Evolutionary conservation across 1,140 invertebrate species (phyloP).

Genomic region (Drosophila arizonae): DNA sequence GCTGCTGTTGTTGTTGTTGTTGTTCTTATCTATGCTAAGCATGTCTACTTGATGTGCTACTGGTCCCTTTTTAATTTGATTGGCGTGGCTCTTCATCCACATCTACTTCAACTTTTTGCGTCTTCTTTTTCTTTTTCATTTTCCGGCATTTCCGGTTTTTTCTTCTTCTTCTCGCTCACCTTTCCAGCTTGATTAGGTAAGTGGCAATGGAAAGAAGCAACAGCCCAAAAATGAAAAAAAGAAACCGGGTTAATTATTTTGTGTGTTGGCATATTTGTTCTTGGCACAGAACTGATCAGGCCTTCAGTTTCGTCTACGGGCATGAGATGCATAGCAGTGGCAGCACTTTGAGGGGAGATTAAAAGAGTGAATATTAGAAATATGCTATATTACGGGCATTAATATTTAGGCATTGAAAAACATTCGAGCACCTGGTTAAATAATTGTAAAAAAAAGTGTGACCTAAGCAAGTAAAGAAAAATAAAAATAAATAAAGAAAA

Average conservation of each 20-base stretch:
- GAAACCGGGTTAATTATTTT: conserved; percentile 59
- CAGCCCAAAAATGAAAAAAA: neutral
- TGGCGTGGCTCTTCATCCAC: conserved; percentile 48
- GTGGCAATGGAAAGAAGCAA: neutral
- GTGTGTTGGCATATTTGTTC: conserved; percentile 66
- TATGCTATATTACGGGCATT: too few species aligned
- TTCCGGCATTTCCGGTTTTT: conserved; percentile 59
- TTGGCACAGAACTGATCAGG: conserved; percentile 16
- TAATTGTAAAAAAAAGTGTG: neutral
- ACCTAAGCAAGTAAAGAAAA: too few species aligned
- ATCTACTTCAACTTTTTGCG: neutral
- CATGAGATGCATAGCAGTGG: conserved; percentile 7
- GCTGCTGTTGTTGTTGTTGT: conserved; percentile 29
- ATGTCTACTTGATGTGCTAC: conserved; percentile 46
- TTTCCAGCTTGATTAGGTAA: conserved; percentile 56
- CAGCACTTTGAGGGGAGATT: neutral
- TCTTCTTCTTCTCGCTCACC: conserved; percentile 57
- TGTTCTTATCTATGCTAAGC: conserved; percentile 45
- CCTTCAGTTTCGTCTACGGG: neutral
- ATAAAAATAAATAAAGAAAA: too few species aligned
- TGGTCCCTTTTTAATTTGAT: conserved; percentile 69
- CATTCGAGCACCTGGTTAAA: neutral
- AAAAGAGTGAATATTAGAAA: neutral
- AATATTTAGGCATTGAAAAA: neutral
- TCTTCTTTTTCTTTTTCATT: neutral